phyloP scores from a whole-genome alignment of 2,888 invertebrate species.

The Melanophora roralis region DNA sequence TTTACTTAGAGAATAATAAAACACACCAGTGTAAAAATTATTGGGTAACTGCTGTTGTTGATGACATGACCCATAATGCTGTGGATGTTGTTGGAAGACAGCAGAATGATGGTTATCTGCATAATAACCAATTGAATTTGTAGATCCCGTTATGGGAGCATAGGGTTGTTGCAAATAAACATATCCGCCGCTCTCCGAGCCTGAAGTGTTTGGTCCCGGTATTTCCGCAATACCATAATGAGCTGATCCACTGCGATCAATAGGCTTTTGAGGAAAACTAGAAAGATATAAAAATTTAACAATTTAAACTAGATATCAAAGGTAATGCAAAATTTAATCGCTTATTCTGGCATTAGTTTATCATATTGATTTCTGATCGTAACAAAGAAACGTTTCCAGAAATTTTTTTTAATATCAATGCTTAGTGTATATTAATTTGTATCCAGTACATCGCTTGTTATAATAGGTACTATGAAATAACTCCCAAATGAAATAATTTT shows the following conservation, averaged over 20 bases:
- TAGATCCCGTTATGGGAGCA: conserved; percentile 66
- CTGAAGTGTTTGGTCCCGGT: conserved; percentile 68
- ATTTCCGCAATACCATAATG: conserved; percentile 73
- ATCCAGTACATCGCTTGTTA: too few species aligned
- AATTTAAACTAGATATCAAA: too few species aligned
- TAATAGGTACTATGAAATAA: too few species aligned
- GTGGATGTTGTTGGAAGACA: conserved; percentile 64
- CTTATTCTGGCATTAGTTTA: too few species aligned
- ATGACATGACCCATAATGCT: conserved; percentile 76
- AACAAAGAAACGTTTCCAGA: too few species aligned
- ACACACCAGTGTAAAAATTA: conserved; percentile 55
- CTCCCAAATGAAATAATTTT: too few species aligned
- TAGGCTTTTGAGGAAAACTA: conserved; percentile 77
- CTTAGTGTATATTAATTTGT: too few species aligned
- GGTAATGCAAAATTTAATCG: too few species aligned
- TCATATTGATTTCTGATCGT: too few species aligned
- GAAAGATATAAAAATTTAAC: conserved; percentile 52
- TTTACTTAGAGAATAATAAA: not conserved
- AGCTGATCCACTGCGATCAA: conserved; percentile 76
- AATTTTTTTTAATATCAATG: too few species aligned
- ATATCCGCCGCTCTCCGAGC: conserved; percentile 71
- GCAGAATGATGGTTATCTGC: conserved; percentile 64
- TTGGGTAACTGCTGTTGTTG: conserved; percentile 68
- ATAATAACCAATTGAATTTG: conserved; percentile 67
- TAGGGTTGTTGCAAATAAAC: conserved; percentile 77